A percentile compares a stretch with the other conserved stretches of the same genome.
phyloP scores from a whole-genome alignment of 2,888 invertebrate species.

The Thereva unica region DNA sequence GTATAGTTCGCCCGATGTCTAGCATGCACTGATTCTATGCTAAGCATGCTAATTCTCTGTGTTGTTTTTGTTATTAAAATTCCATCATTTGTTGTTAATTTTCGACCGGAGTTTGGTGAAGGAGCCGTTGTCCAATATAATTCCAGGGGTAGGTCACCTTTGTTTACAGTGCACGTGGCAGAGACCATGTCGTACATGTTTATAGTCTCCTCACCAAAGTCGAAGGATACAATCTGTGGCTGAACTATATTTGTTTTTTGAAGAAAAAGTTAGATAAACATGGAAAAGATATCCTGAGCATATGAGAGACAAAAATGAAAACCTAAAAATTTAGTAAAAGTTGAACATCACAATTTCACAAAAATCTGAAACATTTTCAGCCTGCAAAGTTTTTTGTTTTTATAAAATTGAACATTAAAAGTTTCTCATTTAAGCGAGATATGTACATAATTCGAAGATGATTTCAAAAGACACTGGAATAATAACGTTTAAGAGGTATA shows the following conservation, averaged over 20 bases:
- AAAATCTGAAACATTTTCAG: no score
- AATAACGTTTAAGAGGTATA: no score
- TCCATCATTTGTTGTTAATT: slow-evolving; percentile 63
- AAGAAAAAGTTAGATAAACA: slow-evolving; percentile 20
- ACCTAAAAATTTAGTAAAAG: no score
- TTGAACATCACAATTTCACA: no score
- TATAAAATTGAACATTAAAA: no score
- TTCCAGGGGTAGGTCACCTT: slow-evolving; percentile 79
- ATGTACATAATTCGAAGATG: no score
- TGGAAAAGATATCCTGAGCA: background rate
- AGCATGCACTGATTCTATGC: slow-evolving; percentile 70
- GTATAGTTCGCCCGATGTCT: slow-evolving; percentile 76
- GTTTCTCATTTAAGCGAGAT: no score
- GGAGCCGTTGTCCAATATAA: slow-evolving; percentile 67
- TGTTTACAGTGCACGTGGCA: slow-evolving; percentile 71
- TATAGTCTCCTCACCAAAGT: slow-evolving; percentile 75
- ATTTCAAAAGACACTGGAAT: no score
- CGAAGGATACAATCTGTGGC: slow-evolving; percentile 78
- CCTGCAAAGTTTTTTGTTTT: no score
- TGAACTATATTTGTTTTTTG: slow-evolving; percentile 61
- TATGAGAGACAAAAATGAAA: no score
- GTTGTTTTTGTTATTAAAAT: slow-evolving; percentile 66
- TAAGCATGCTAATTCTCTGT: slow-evolving; percentile 68
- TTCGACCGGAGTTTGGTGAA: slow-evolving; percentile 62
- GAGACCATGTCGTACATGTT: slow-evolving; percentile 77